Evolutionary conservation across 2,888 invertebrate genomes (phyloP), one percentile per base, ranked within the genome.

Genomic region (Lepas anatifera): DNA sequence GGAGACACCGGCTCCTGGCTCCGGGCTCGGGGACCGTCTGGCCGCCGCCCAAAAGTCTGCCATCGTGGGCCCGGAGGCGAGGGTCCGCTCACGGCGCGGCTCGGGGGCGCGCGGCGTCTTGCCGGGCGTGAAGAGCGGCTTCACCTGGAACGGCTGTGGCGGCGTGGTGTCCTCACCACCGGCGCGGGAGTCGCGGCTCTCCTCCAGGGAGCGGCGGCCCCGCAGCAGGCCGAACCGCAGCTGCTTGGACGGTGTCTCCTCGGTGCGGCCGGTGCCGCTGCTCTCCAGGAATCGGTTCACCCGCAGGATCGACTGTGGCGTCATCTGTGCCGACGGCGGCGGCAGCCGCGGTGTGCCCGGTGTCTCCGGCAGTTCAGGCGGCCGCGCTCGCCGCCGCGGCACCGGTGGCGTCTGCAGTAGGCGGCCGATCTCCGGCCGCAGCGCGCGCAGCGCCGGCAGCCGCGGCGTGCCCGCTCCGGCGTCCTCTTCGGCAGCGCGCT

Each of bases 231-330:
- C 58, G 35, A 58, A 58, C 32, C 58, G 58, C 32, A 58, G 58
- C 35, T 58, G 58, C 58, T 58, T 58, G 35, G 58, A 58, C 22
- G 58, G 58, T 32, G 35, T 58, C 18, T 58, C 58, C 35, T 58
- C 58, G 18, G 11, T 18, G 16, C 18, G 16, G 18, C 18, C 22
- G 32, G 22, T 35, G 16, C 48, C 64, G 32, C 66, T 46, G n/a
- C 18, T 16, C 10, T 58, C 46, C 58, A 69, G 41, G 69, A 64
- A 66, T 18, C 66, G 63, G n/a, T 25, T 41, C 41, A 69, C 48
- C 35, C 66, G 64, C 43, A 69, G 48, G 4, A 69, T 69, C 1
- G 69, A 69, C 46, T 69, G 69, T 11, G 69, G 69, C 29, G 69
- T 69, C 58, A 32, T 58, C 16, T 16, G 22, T 22, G 35, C 58